phyloP scores from a whole-genome alignment of 2,888 invertebrate species.

The Nephrocerus scutellatus region DNA sequence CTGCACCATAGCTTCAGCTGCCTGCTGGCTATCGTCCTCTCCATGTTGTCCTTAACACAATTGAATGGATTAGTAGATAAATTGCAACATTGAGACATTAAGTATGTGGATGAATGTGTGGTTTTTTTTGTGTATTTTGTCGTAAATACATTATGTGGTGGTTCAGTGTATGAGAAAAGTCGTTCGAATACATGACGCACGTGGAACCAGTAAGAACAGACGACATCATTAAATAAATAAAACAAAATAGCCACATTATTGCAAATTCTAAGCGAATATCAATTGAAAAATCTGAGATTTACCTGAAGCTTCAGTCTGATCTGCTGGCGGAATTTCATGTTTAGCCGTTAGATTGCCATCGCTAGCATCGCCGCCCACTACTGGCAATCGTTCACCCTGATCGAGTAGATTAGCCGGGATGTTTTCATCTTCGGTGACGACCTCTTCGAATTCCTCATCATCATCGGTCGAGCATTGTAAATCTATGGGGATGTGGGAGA shows the following conservation, averaged over 20 bases:
- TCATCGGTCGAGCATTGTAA: conserved; percentile 67
- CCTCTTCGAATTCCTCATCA: conserved; percentile 60
- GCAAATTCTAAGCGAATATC: too few species aligned
- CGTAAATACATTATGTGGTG: too few species aligned
- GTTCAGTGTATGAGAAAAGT: too few species aligned
- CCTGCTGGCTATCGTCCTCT: conserved; percentile 63
- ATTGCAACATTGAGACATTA: too few species aligned
- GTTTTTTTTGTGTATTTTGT: too few species aligned
- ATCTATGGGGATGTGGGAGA: conserved; percentile 49
- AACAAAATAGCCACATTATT: too few species aligned
- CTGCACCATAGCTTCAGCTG: conserved; percentile 71
- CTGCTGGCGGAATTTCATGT: neutral
- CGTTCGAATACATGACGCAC: too few species aligned
- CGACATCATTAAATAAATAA: too few species aligned
- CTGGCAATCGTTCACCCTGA: conserved; percentile 40
- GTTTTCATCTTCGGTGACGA: conserved; percentile 52
- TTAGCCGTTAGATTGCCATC: conserved; percentile 5
- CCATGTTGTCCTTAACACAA: conserved; percentile 49
- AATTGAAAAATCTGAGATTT: too few species aligned
- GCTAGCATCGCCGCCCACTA: conserved; percentile 14
- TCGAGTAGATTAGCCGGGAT: conserved; percentile 48
- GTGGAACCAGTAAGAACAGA: too few species aligned
- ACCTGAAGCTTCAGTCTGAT: neutral
- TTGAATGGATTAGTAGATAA: too few species aligned
- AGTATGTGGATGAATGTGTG: too few species aligned